Conservation (phyloP, 2,113 vertebrate species). For the Sorex araneus region DNA sequence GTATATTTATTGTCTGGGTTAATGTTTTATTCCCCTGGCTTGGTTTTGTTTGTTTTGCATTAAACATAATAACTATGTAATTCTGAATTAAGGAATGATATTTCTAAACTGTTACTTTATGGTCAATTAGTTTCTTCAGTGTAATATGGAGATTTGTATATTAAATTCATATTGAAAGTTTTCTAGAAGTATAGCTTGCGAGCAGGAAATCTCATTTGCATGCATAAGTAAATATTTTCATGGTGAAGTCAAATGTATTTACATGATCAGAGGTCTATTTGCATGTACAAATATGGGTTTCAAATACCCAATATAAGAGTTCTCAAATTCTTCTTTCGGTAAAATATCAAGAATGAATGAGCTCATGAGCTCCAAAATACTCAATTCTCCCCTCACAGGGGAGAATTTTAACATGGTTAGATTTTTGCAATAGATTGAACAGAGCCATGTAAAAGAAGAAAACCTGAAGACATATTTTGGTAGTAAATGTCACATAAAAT, state of each 20-base stretch:
- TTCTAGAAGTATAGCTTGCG: not conserved
- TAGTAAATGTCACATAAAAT: not conserved
- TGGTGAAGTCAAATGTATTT: constrained; percentile 44
- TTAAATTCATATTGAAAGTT: constrained; percentile 32
- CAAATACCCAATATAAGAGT: constrained; percentile 23
- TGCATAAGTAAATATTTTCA: constrained; percentile 61
- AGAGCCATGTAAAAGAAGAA: not conserved
- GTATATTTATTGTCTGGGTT: not conserved
- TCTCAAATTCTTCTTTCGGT: constrained; percentile 38
- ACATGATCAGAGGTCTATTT: constrained; percentile 38
- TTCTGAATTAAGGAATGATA: not conserved
- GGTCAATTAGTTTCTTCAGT: constrained; percentile 5
- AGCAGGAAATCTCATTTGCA: not conserved
- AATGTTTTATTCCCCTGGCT: no score
- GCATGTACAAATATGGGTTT: constrained; percentile 67
- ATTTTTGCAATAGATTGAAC: not conserved
- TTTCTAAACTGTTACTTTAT: not conserved
- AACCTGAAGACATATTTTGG: not conserved
- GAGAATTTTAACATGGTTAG: constrained; percentile 46
- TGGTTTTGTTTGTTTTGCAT: not conserved
- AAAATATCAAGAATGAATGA: constrained; percentile 57
- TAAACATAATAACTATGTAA: constrained; percentile 38
- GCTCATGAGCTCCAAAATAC: constrained; percentile 49
- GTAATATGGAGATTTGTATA: not conserved
- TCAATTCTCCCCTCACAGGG: constrained; percentile 1